Conservation (phyloP, 2,797 vertebrate species). For the Toxotes lorentzi region DNA sequence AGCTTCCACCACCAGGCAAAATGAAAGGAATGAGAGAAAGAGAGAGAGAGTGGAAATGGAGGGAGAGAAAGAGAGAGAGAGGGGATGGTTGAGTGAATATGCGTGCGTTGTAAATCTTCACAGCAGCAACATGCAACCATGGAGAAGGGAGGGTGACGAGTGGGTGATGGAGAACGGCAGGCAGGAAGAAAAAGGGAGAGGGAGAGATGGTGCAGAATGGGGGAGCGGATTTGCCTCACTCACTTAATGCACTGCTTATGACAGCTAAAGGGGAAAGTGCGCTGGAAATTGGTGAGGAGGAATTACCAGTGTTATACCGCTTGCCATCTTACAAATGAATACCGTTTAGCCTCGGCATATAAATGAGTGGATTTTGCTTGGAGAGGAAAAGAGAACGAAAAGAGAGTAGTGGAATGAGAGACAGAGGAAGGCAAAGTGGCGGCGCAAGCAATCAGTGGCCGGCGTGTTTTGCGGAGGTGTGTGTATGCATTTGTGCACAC, state of each 20-base stretch:
- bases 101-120: constrained; percentile 94
- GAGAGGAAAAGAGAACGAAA: constrained; percentile 74
- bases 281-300: constrained; percentile 91
- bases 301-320: constrained; percentile 91
- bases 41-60: constrained; percentile 1
- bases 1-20: constrained; percentile 82
- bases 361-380: constrained; percentile 92
- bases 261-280: constrained; percentile 88
- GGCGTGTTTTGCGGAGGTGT: constrained; percentile 64
- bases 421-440: constrained; percentile 76
- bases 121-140: constrained; percentile 92
- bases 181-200: constrained; percentile 33
- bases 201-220: constrained; percentile 87
- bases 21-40: constrained; percentile 56
- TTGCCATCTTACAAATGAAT: constrained; percentile 91
- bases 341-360: constrained; percentile 91
- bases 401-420: constrained; percentile 69
- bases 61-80: constrained; percentile 83
- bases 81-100: constrained; percentile 92
- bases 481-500: constrained; percentile 12
- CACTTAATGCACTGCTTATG: constrained; percentile 96
- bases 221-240: constrained; percentile 92
- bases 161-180: constrained; percentile 63
- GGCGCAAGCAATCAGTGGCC: constrained; percentile 82
- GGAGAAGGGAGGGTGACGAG: constrained; percentile 79